Base-by-base conservation (phyloP, 2,888 invertebrate genomes). In the Mermis nigrescens region DNA sequence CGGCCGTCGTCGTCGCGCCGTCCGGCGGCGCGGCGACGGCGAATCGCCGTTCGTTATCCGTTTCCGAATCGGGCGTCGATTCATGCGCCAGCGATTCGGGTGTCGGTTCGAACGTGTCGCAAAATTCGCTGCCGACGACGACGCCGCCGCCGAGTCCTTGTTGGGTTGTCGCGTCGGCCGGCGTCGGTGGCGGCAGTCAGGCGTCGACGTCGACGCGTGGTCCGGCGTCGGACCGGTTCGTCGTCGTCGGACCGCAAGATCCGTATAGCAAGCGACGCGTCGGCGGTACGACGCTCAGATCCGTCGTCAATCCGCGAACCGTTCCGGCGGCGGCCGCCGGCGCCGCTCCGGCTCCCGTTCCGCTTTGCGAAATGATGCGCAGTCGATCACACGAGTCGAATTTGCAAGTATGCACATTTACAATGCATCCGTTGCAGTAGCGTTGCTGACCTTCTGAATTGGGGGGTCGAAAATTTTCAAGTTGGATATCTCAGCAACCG, bases 91-190 rank as follows among this genome's bases (percentile, higher is more conserved):
- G 27, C n/a, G 62, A 62, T 26, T 61, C 60, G 2, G 62, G 62
- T 32, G 48, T 62, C 26, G 58, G 62, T 29, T 62, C 62, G 51
- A 57, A 57, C 31, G 51, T 61, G 1, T 58, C 55, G n/a, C 62
- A 61, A 53, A 61, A 46, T 28, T 58, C 58, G 3, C 55, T 62
- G 57, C 62, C 62, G 2, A 62, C 62, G 19, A 62, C 62, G 28
- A 62, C 62, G 28, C 62, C 62, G 45, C 62, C 62, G 31, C 55
- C 57, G 46, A 62, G 62, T 48, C 62, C 62, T 31, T 57, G 60
- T 31, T 51, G 4, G 24, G 31, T 57, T 7, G 48, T 4, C 48
- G 48, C 24, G 7, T 48, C 48, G 48, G n/a, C n/a, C n/a, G n/a
- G n/a, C n/a, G n/a, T n/a, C n/a, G n/a, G n/a, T n/a, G n/a, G n/a